Percentiles rank a stretch among this genome's conserved stretches.
Evolutionary conservation across 2,797 vertebrate genomes (phyloP).

Genomic region (Caiman crocodilus): DNA sequence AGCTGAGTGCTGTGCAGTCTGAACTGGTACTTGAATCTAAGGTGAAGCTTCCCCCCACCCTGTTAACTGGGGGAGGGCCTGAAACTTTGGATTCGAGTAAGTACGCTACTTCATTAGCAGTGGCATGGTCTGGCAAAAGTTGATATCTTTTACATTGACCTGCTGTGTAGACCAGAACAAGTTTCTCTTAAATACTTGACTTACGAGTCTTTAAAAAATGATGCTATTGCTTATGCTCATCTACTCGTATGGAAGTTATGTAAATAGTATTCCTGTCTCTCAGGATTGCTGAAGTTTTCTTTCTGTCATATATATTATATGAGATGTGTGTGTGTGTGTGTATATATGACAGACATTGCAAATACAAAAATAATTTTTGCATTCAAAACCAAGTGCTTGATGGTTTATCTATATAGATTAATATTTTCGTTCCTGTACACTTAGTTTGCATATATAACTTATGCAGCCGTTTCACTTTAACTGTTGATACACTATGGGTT

Average conservation of each 20-base stretch:
- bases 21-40: no score
- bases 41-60: no score
- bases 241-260: neutral
- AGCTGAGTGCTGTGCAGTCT: no score
- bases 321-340: neutral
- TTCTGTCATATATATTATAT: neutral
- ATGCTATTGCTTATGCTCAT: neutral
- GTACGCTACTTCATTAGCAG: no score
- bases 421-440: neutral
- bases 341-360: neutral
- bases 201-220: neutral
- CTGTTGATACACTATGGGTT: neutral
- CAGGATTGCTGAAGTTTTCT: neutral
- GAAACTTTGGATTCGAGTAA: no score
- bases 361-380: neutral
- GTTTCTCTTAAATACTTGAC: neutral
- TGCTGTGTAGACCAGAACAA: neutral
- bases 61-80: no score
- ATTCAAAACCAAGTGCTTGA: neutral
- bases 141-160: neutral
- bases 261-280: neutral
- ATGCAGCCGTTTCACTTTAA: neutral
- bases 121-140: no score
- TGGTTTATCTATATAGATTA: neutral
- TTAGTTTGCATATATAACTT: neutral